phyloP scores from a whole-genome alignment of 2,888 invertebrate species.

The Pegoplata infirma region DNA sequence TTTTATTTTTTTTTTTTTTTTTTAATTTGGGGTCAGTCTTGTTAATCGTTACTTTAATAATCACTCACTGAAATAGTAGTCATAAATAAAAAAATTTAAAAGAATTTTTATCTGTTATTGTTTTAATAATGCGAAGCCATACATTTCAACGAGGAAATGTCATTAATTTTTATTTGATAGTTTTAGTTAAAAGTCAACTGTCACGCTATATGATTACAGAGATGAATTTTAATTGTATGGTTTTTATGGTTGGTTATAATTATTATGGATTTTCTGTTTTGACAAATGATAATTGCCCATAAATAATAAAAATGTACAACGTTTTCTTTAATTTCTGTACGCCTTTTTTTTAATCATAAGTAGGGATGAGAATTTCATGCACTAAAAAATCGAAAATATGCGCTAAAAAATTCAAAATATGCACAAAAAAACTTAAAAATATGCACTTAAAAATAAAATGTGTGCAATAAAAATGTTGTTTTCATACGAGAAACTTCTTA shows the following conservation, averaged over 20 bases:
- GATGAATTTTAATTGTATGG: conserved; percentile 41
- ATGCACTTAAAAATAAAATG: no score
- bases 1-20: no score
- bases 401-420: no score
- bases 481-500: no score
- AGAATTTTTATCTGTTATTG: conserved; percentile 23
- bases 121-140: neutral
- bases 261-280: conserved; percentile 18
- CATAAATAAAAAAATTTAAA: conserved; percentile 46
- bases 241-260: conserved; percentile 17
- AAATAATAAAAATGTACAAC: no score
- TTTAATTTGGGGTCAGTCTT: conserved; percentile 9
- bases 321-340: no score
- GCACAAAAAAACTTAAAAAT: no score
- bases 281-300: conserved; percentile 22
- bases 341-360: no score
- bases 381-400: no score
- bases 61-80: conserved; percentile 36
- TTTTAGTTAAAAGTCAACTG: conserved; percentile 51
- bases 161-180: conserved; percentile 30
- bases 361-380: no score
- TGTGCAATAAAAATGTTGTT: no score
- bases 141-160: conserved; percentile 22
- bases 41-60: conserved; percentile 47
- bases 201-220: conserved; percentile 47